Percentiles rank a stretch among this genome's conserved stretches.
Evolutionary conservation across 1,140 invertebrate genomes (phyloP).

Genomic region (Pseudomyrmex gracilis): DNA sequence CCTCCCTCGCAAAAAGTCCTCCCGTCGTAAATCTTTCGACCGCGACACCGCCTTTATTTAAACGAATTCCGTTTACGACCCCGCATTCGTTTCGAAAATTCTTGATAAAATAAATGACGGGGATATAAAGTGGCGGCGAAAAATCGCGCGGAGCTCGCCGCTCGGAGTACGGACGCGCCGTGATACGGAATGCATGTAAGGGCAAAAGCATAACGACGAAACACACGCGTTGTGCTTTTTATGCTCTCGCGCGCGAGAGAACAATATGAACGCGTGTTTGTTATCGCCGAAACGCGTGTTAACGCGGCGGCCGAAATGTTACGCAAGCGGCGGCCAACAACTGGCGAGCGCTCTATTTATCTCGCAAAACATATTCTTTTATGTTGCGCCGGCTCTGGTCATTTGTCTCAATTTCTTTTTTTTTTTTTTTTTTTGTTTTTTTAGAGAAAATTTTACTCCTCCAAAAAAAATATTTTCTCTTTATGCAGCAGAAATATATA

Average conservation of each 20-base stretch:
- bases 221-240: constrained; percentile 11
- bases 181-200: constrained; percentile 9
- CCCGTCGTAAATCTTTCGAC: constrained; percentile 31
- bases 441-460: background rate
- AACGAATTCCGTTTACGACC: background rate
- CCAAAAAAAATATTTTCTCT: background rate
- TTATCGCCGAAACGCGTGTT: constrained; percentile 37
- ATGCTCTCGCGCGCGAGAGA: background rate
- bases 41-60: constrained; percentile 9
- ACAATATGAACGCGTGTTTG: constrained; percentile 2
- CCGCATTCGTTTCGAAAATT: constrained; percentile 38
- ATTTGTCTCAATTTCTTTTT: constrained; percentile 20
- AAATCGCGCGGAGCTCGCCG: constrained; percentile 8
- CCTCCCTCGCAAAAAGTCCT: constrained; percentile 44
- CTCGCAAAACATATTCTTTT: constrained; percentile 10
- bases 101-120: constrained; percentile 58
- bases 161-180: no score
- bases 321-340: background rate
- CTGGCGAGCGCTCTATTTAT: constrained; percentile 35
- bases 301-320: background rate
- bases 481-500: background rate
- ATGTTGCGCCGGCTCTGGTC: background rate
- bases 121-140: constrained; percentile 29
- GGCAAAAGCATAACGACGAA: background rate
- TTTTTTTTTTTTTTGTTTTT: no score